Percentiles rank a stretch among this genome's conserved stretches.
Evolutionary conservation across 1,140 invertebrate species (phyloP).

Genomic region (Leptinotarsa undecemlineata): DNA sequence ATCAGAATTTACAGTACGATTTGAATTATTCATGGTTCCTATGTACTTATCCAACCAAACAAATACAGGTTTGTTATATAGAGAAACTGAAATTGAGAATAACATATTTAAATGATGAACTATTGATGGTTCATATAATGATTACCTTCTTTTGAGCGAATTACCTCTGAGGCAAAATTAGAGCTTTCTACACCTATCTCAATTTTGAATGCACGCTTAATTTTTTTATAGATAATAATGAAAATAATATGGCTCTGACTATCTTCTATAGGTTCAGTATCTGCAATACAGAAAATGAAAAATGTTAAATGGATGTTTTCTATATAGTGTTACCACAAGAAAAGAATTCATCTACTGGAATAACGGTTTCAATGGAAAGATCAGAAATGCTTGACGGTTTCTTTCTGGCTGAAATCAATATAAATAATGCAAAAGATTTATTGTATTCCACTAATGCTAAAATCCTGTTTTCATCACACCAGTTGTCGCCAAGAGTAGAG

Average conservation of each 20-base stretch:
- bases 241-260: slow-evolving; percentile 62
- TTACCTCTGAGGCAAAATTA: slow-evolving; percentile 61
- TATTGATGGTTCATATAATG: neutral
- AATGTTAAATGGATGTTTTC: neutral
- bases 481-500: slow-evolving; percentile 44
- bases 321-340: slow-evolving; percentile 68
- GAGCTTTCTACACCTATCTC: slow-evolving; percentile 65
- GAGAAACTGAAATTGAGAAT: slow-evolving; percentile 39
- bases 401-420: slow-evolving; percentile 63
- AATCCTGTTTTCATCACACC: slow-evolving; percentile 56
- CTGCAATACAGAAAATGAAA: slow-evolving; percentile 50
- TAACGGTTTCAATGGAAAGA: slow-evolving; percentile 70
- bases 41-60: slow-evolving; percentile 50
- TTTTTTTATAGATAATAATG: slow-evolving; percentile 63
- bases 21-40: slow-evolving; percentile 38
- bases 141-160: slow-evolving; percentile 60
- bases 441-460: slow-evolving; percentile 70
- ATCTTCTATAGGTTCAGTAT: slow-evolving; percentile 59
- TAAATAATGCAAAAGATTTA: slow-evolving; percentile 66
- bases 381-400: slow-evolving; percentile 70
- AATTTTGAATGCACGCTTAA: slow-evolving; percentile 67
- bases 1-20: slow-evolving; percentile 31
- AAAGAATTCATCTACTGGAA: slow-evolving; percentile 77
- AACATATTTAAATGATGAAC: neutral
- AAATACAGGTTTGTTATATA: slow-evolving; percentile 40